Evolutionary conservation across 2,888 invertebrate species (phyloP), one percentile per base, ranked within the genome.

Genomic region (Zonitis immaculata): DNA sequence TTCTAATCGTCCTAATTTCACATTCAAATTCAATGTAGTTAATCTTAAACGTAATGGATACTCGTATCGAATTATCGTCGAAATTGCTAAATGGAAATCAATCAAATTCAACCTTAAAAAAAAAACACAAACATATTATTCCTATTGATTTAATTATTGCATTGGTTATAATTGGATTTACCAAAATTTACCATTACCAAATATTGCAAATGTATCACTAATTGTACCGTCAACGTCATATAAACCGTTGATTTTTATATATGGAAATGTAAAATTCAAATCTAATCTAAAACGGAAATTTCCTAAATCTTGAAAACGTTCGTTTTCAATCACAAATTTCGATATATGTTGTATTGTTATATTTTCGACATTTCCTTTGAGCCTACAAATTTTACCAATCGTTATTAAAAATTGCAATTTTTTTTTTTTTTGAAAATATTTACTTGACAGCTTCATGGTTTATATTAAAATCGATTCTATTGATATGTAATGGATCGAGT

Each of bases 101-200:
- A 70, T 65, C 44, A 76, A 60, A 46, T 73, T 68, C 42, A 73
- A 61, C 72, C 75, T 75, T 46, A 51, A 69, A 65, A n/a, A n/a
- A n/a, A n/a, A n/a, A n/a, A n/a, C n/a, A n/a, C n/a, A n/a, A n/a
- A n/a, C n/a, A n/a, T n/a, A n/a, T n/a, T n/a, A n/a, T n/a, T n/a
- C n/a, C n/a, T n/a, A n/a, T n/a, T n/a, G n/a, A n/a, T n/a, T n/a
- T n/a, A n/a, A n/a, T n/a, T n/a, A n/a, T n/a, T n/a, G n/a, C n/a
- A n/a, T n/a, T n/a, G n/a, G n/a, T n/a, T n/a, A n/a, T n/a, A n/a
- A n/a, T n/a, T n/a, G n/a, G n/a, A 25, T 66, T 68, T 68, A 75
- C 76, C 72, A 72, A 60, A 76, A 76, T 35, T 73, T 73, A 45
- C 76, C 76, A 52, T 73, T 66, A 14, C 76, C 76, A 54, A 66